phyloP scores from a whole-genome alignment of 2,113 vertebrate genomes.

The Forbesichthys papilliferus region DNA sequence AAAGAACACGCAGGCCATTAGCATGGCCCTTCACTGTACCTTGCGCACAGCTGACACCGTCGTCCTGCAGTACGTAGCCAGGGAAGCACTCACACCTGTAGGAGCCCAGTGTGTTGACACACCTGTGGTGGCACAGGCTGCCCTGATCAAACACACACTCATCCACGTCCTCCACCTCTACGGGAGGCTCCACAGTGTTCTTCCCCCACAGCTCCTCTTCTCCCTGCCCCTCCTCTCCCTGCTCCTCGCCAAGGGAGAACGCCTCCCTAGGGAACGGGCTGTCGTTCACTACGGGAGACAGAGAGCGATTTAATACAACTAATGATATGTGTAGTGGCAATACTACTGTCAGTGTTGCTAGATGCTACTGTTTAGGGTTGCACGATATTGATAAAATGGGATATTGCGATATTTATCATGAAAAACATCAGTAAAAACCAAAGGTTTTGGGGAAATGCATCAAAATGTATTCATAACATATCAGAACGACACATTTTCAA shows the following conservation, averaged over 20 bases:
- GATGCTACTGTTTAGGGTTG: too few species aligned
- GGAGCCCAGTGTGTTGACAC: slow-evolving; percentile 87
- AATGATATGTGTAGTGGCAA: background rate
- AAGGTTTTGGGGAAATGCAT: too few species aligned
- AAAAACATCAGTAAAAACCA: too few species aligned
- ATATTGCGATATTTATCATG: too few species aligned
- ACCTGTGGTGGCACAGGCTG: slow-evolving; percentile 81
- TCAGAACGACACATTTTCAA: too few species aligned
- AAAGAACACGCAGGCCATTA: background rate
- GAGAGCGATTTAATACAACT: background rate
- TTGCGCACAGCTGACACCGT: slow-evolving; percentile 79
- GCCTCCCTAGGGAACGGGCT: slow-evolving; percentile 80
- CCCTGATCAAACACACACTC: slow-evolving; percentile 84
- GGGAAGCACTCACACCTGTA: slow-evolving; percentile 86
- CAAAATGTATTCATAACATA: too few species aligned
- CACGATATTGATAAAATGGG: too few species aligned
- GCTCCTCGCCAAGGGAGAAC: slow-evolving; percentile 80
- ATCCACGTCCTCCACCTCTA: slow-evolving; percentile 83
- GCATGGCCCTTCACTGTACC: slow-evolving; percentile 68
- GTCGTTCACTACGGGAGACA: slow-evolving; percentile 80
- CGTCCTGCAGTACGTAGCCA: slow-evolving; percentile 82
- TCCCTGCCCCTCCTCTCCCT: slow-evolving; percentile 43
- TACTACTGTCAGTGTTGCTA: background rate
- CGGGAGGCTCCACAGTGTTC: slow-evolving; percentile 63
- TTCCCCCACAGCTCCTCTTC: slow-evolving; percentile 17